These are phyloP conservation scores for Hedya salicella DNA, from an alignment of 2,888 invertebrate species.

Conservation along the genomic window DNA sequence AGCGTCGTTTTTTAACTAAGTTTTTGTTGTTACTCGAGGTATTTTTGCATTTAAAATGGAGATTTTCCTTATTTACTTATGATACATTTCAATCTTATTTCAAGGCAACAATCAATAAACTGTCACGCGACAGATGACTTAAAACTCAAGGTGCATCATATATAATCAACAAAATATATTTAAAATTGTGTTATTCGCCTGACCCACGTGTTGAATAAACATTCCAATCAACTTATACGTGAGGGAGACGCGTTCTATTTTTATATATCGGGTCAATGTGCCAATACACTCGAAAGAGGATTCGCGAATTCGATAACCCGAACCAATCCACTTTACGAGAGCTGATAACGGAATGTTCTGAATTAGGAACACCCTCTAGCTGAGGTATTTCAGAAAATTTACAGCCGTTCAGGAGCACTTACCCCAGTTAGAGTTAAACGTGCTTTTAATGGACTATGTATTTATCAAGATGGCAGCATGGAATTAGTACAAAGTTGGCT, in stretches of 20 bases:
- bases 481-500: neutral
- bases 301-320: conserved; percentile 44
- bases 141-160: too few species aligned
- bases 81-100: too few species aligned
- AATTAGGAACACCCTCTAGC: conserved; percentile 39
- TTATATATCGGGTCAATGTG: conserved; percentile 40
- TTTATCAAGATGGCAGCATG: conserved; percentile 12
- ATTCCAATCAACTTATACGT: conserved; percentile 30
- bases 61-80: too few species aligned
- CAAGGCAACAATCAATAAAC: too few species aligned
- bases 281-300: conserved; percentile 39
- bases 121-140: too few species aligned
- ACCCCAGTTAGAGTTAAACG: conserved; percentile 19
- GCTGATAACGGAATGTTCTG: conserved; percentile 37
- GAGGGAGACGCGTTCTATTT: conserved; percentile 36
- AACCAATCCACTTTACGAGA: conserved; percentile 44
- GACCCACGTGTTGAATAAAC: conserved; percentile 27
- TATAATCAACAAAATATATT: neutral
- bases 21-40: neutral
- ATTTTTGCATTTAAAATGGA: neutral
- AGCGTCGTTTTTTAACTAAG: neutral
- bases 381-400: conserved; percentile 29
- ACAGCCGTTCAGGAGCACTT: conserved; percentile 26
- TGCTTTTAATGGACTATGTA: conserved; percentile 14
- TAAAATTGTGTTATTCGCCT: neutral